Conservation (phyloP, 2,113 vertebrate genomes). For the Myotis brandtii region DNA sequence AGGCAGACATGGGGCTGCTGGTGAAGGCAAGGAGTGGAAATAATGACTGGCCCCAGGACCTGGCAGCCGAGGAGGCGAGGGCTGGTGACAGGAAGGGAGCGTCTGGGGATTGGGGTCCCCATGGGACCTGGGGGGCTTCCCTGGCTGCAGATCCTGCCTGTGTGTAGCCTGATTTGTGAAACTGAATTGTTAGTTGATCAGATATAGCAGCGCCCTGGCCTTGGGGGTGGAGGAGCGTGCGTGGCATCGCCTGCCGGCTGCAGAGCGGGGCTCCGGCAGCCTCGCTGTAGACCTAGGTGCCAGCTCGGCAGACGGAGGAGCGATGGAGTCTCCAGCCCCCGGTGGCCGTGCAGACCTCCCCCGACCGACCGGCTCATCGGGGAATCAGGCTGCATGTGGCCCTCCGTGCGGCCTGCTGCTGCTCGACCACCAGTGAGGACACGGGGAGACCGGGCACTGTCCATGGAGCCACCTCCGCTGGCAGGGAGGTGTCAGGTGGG, state of each 20-base stretch:
- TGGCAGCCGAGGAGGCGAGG: not conserved
- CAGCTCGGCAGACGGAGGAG: not conserved
- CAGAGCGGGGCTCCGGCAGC: not conserved
- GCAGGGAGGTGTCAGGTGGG: not conserved
- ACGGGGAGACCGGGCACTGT: accelerated
- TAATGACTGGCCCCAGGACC: no score
- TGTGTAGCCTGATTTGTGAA: not conserved
- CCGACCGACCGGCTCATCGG: accelerated
- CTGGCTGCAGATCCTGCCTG: not conserved
- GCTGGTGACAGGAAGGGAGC: not conserved
- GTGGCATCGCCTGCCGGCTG: accelerated
- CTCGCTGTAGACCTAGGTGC: no score
- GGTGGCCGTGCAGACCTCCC: not conserved
- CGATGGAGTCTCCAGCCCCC: accelerated
- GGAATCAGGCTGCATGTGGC: not conserved
- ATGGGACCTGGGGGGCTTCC: not conserved
- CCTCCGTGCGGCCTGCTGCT: not conserved
- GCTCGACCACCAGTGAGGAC: not conserved
- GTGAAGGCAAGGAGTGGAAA: not conserved
- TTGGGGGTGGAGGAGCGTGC: accelerated
- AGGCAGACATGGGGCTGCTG: accelerated
- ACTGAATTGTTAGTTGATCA: not conserved
- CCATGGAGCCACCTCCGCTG: not conserved
- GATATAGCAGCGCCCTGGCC: not conserved
- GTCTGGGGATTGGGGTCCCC: accelerated